These are phyloP conservation scores for Hydraecia micacea DNA, from an alignment of 2,888 invertebrate species.

Conservation along the genomic window DNA sequence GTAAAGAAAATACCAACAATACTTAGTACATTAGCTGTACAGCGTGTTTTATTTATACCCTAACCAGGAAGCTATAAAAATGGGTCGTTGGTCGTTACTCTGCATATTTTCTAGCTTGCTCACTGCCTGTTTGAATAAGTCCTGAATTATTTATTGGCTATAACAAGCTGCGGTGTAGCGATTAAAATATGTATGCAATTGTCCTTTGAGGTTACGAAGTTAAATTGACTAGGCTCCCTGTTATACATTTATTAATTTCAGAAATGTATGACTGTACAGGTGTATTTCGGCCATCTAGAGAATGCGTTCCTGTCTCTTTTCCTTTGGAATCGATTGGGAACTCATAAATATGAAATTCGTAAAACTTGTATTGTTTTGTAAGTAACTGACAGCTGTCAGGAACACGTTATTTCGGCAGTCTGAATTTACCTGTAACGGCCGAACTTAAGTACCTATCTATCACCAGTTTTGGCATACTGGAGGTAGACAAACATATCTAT, in stretches of 20 bases:
- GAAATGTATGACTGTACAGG: too few relatives aligned
- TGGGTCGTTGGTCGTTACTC: slow-evolving; percentile 63
- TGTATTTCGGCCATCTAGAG: background rate
- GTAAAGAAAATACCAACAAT: background rate
- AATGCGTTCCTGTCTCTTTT: background rate
- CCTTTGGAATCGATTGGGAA: background rate
- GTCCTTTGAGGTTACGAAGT: slow-evolving; percentile 11
- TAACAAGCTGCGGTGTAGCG: slow-evolving; percentile 42
- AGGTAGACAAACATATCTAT: too few relatives aligned
- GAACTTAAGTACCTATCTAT: too few relatives aligned
- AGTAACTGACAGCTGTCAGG: background rate
- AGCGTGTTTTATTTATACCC: slow-evolving; percentile 52
- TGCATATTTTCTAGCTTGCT: slow-evolving; percentile 66
- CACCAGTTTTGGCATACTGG: too few relatives aligned
- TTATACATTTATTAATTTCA: background rate
- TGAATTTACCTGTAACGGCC: background rate
- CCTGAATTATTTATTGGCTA: slow-evolving; percentile 64
- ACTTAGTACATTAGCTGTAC: slow-evolving; percentile 28
- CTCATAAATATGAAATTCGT: background rate
- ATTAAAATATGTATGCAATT: slow-evolving; percentile 49
- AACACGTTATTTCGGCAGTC: background rate
- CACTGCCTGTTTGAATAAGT: slow-evolving; percentile 57
- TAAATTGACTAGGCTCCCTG: background rate
- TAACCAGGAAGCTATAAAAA: slow-evolving; percentile 64
- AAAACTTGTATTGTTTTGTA: background rate